A percentile compares a stretch with the other conserved stretches of the same genome.
These are phyloP conservation scores for Fundulus diaphanus DNA, from an alignment of 2,797 vertebrate genomes.

Conservation along the genomic window DNA sequence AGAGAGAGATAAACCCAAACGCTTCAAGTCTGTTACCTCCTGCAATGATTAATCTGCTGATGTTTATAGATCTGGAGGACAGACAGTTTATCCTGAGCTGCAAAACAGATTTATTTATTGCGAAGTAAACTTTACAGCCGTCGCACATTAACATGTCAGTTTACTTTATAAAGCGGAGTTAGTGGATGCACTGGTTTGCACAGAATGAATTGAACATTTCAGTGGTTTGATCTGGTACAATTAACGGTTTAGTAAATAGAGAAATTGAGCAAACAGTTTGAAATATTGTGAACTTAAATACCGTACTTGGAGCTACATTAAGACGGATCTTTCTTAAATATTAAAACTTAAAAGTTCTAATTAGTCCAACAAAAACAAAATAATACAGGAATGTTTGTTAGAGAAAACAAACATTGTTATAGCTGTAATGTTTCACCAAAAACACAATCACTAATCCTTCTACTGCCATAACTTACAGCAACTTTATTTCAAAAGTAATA, in stretches of 20 bases:
- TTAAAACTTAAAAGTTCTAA: not conserved
- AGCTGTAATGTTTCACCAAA: not conserved
- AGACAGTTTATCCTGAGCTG: constrained; percentile 76
- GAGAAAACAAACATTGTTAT: not conserved
- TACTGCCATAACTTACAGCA: constrained; percentile 19
- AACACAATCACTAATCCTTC: constrained; percentile 8
- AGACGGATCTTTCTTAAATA: not conserved
- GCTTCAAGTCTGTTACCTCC: constrained; percentile 51
- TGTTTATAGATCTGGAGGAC: constrained; percentile 51
- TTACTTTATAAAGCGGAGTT: constrained; percentile 38
- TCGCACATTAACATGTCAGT: constrained; percentile 33
- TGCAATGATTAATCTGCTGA: constrained; percentile 51
- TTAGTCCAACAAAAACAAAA: not conserved
- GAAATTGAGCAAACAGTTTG: not conserved
- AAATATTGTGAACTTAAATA: not conserved
- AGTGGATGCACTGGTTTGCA: constrained; percentile 24
- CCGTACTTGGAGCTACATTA: not conserved
- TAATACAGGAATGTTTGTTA: not conserved
- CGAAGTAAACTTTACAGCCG: constrained; percentile 30
- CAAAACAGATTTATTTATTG: constrained; percentile 65
- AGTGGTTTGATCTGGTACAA: constrained; percentile 14
- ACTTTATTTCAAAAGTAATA: constrained; percentile 19
- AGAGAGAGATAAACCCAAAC: constrained; percentile 32
- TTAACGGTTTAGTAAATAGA: constrained; percentile 26
- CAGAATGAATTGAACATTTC: constrained; percentile 23